Evolutionary conservation across 1,140 invertebrate species (phyloP).

Genomic region (Rhyacophila brunnea): DNA sequence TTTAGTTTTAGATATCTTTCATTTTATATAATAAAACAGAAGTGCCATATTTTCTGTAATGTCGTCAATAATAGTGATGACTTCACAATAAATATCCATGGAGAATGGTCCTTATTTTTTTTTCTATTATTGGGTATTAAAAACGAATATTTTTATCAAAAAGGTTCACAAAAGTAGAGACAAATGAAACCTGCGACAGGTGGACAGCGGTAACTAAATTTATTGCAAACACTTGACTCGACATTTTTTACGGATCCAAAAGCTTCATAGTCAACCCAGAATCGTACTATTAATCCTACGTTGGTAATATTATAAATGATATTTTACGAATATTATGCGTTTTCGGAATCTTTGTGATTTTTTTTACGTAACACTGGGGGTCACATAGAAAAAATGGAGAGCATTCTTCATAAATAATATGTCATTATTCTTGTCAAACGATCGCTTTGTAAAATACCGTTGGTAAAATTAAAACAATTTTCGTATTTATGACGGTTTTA

Average conservation of each 20-base stretch:
- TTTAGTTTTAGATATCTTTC: no score
- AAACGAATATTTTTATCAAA: neutral
- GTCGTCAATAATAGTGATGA: no score
- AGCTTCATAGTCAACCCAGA: neutral
- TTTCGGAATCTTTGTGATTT: conserved; percentile 8
- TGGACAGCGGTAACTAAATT: neutral
- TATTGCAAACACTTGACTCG: conserved; percentile 5
- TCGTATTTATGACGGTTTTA: no score
- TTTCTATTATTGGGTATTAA: neutral
- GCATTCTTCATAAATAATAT: conserved; percentile 2
- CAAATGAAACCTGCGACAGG: conserved; percentile 14
- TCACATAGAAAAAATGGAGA: conserved; percentile 1
- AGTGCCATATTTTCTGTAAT: no score
- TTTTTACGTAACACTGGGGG: conserved; percentile 23
- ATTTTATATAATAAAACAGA: no score
- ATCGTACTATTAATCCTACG: neutral
- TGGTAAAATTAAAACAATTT: no score
- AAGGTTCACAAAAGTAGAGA: conserved; percentile 1
- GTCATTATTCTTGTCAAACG: neutral
- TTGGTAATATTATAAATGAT: no score
- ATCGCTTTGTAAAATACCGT: no score
- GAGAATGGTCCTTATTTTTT: no score
- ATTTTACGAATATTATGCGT: neutral
- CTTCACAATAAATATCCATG: neutral
- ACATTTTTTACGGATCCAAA: neutral